Base-by-base conservation (phyloP, 2,113 vertebrate species). In the Eretmochelys imbricata region DNA sequence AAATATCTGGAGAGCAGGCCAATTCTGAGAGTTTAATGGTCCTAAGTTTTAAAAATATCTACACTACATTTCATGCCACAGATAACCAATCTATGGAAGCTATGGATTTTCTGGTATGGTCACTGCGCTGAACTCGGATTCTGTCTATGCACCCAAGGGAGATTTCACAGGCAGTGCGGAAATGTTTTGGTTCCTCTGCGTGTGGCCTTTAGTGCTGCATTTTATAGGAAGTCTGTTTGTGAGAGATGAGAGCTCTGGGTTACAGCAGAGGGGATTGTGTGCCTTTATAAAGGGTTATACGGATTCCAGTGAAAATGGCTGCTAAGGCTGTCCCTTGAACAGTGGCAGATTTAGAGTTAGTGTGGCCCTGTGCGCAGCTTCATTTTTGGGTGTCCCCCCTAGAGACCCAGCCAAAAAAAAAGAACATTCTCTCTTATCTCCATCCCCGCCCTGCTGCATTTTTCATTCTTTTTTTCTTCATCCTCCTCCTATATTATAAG, bases 21-120 rank as follows among this genome's bases (percentile, higher is more conserved):
- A 86, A 4, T 89, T 96, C 82, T 90, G 88, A 90, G 86, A 95
- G 91, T 84, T 96, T 94, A 94, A 94, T 94, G 89, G 93, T 51
- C 89, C 82, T 83, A 55, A 0, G 0, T 53, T 95, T 96, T 95
- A 94, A 97, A 97, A 97, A 97, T 97, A 97, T 10, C 96, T 62
- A 85, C 79, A 87, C 95, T 89, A 91, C 88, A 82, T 94, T 96
- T 93, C 2, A 0, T 29, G 49, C 3, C 0, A 42, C 57, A 76
- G 91, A 87, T 82, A 85, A 50, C 65, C 87, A 96, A 96, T 90
- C 94, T 84, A 90, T 3, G 6, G 80, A 85, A 90, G 90, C 16
- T 87, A 97, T 42, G 82, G 97, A 92, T 97, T 97, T 96, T 95
- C 94, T 85, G 48, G 92, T 89, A 80, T 1, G 7, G 89, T 76